Conservation (phyloP, 2,113 vertebrate species). For the Prietella phreatophila region DNA sequence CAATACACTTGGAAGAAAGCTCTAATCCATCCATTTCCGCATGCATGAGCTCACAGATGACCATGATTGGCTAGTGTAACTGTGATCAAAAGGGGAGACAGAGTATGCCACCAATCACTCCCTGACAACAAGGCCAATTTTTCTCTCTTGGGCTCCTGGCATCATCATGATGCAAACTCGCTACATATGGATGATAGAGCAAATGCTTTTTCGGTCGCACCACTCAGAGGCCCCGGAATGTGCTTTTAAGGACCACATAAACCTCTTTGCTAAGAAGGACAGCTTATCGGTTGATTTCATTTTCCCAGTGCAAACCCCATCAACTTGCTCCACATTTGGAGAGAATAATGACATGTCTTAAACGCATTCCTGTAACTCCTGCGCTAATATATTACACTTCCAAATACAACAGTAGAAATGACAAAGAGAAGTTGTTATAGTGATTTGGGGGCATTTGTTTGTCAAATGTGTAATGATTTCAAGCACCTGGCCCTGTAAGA, state of each 20-base stretch:
- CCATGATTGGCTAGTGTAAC: not conserved
- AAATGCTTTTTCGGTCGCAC: too few relatives aligned
- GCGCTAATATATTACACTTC: not conserved
- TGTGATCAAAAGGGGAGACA: not conserved
- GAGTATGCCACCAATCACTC: not conserved
- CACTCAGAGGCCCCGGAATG: not conserved
- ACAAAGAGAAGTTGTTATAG: not conserved
- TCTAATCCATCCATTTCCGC: not conserved
- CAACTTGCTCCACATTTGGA: not conserved
- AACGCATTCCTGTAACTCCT: not conserved
- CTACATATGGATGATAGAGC: not conserved
- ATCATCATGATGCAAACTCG: not conserved
- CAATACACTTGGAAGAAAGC: not conserved
- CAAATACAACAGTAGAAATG: not conserved
- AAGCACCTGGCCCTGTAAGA: not conserved
- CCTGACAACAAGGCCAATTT: not conserved
- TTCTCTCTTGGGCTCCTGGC: not conserved
- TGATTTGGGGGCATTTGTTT: not conserved
- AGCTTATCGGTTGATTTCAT: not conserved
- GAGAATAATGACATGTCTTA: not conserved
- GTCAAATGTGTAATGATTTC: not conserved
- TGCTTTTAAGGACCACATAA: not conserved
- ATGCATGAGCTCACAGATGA: not conserved
- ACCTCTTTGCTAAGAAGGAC: not conserved
- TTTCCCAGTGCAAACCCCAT: not conserved